Evolutionary conservation across 2,113 vertebrate genomes (phyloP), one percentile per base, ranked within the genome.

Genomic region (Tamias sibiricus): DNA sequence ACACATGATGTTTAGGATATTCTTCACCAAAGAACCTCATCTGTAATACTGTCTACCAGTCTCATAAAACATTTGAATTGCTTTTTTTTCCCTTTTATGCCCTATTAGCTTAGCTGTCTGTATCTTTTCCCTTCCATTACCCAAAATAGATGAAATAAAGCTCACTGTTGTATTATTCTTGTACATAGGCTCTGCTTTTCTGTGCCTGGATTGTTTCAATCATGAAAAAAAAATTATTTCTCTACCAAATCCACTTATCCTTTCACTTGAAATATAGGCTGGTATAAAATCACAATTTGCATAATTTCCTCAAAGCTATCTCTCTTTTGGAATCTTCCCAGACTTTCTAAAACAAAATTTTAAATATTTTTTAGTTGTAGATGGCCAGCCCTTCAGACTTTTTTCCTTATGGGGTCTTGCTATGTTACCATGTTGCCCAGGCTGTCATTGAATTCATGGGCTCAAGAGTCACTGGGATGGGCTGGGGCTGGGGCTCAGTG

Each of bases 71-170:
- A 76, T 37, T 20, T 22, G 22, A 76, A 47, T 79, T 35, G n/a
- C 44, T 42, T 91, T 69, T 94, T 66, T 42, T 68, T 37, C 74
- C 54, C 66, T 84, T 35, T 47, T 89, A 28, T 71, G 30, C 72
- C 30, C 49, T 40, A 49, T 69, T 35, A 59, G 10, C 40, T 91
- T 68, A 90, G 20, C 74, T 72, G 84, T 80, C 75, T 69, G 30
- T 26, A 83, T 69, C 37, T 92, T 95, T 87, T 69, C 77, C 47
- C 40, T 95, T 83, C 44, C 26, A 84, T n/a, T 30, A 37, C 40
- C 77, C 32, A 47, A 93, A 93, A 80, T 54, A 89, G 59, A 75
- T 57, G 20, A 59, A 90, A 87, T 71, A 62, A 77, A 90, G 35
- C 52, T 69, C 32, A 37, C 26, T 71, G 47, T 37, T 68, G 64